Evolutionary conservation across 2,113 vertebrate species (phyloP), one percentile per base, ranked within the genome.

Genomic region (Sebastes fasciatus): DNA sequence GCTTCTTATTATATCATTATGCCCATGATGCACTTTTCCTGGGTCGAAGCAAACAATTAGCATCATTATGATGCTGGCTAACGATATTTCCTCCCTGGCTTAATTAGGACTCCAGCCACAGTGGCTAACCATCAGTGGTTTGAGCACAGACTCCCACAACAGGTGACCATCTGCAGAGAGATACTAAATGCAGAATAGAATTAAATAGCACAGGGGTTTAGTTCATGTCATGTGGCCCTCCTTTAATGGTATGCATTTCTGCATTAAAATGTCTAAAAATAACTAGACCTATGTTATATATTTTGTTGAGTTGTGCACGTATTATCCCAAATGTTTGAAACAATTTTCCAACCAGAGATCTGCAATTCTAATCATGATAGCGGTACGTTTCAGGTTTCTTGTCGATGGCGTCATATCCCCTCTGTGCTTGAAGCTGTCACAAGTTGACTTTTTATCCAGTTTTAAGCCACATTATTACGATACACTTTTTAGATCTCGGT

Each of bases 81-180:
- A 60, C 63, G 23, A 77, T 89, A 82, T 82, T 80, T 88, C 74
- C 82, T 54, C 49, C 34, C 34, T 55, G 67, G 52, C 81, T 86
- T 92, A 88, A 92, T 93, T 91, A 91, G 89, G 77, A 79, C 85
- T 92, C 9, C 19, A 73, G 88, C 82, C 86, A 77, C 89, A 83
- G 73, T 23, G 64, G 77, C 71, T 40, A 86, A 71, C 73, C 86
- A 84, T 85, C 73, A 80, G 88, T 81, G 91, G 80, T 86, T 89
- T 86, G 62, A 84, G 48, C 65, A n/a, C 67, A 68, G 66, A 67
- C 42, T 92, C 88, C 87, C 85, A 69, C 45, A 85, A 78, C 88
- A 87, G 85, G 77, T 76, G 83, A 89, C 79, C 74, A 57, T 77
- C 75, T 83, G 82, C 77, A 73, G 14, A 74, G 21, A 65, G 49